Conservation (phyloP, 2,888 invertebrate species). For the Drosophila vallismaia region DNA sequence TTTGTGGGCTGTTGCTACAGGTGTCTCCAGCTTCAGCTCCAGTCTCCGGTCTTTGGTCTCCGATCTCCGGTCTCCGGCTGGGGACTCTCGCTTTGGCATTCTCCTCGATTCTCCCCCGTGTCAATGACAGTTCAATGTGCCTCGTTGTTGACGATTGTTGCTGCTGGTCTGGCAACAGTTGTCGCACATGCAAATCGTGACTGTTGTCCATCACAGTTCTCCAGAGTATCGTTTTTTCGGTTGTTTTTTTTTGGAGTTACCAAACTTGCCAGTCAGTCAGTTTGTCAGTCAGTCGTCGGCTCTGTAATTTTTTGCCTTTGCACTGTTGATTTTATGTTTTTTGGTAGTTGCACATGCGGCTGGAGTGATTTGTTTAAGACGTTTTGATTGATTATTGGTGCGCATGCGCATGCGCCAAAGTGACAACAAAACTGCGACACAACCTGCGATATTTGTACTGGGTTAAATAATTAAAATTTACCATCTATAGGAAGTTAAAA, state of each 20-base stretch:
- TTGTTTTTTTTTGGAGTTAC: conserved; percentile 50
- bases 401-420: conserved; percentile 67
- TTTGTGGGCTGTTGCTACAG: conserved; percentile 58
- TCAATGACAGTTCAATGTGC: conserved; percentile 82
- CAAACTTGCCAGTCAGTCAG: conserved; percentile 61
- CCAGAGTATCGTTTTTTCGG: conserved; percentile 10
- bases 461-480: not conserved
- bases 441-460: conserved; percentile 2
- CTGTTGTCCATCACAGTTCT: conserved; percentile 74
- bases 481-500: not conserved
- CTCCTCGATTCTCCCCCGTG: conserved; percentile 68
- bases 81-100: conserved; percentile 42
- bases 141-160: conserved; percentile 66
- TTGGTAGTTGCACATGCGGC: conserved; percentile 70
- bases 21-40: conserved; percentile 50
- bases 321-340: conserved; percentile 37
- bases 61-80: conserved; percentile 22
- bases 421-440: conserved; percentile 61
- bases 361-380: conserved; percentile 78
- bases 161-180: conserved; percentile 66
- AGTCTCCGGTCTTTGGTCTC: conserved; percentile 27
- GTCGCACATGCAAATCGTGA: conserved; percentile 81
- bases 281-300: conserved; percentile 48
- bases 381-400: conserved; percentile 78
- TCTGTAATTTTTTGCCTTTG: conserved; percentile 34